Conservation (phyloP, 2,797 vertebrate species). For the Selene dorsalis region DNA sequence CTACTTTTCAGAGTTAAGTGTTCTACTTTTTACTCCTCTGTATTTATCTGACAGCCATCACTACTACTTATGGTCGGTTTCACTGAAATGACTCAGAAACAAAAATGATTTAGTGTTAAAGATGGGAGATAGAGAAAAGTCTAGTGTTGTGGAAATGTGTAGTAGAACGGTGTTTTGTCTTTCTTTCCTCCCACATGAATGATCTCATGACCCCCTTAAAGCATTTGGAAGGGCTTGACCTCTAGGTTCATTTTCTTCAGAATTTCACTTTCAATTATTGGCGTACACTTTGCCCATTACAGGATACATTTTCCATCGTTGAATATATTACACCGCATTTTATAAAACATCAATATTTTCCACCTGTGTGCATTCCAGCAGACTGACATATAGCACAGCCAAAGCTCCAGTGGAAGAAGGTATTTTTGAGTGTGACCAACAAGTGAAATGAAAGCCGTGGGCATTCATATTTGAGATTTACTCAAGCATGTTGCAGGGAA, state of each 20-base stretch:
- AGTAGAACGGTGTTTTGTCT: no score
- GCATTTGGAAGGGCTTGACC: not conserved
- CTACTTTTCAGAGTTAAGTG: not conserved
- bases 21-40: not conserved
- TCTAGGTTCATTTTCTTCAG: not conserved
- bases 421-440: constrained; percentile 55
- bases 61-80: not conserved
- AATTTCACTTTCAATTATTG: no score
- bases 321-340: not conserved
- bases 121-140: no score
- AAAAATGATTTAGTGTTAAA: not conserved
- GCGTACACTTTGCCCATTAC: not conserved
- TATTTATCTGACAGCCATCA: not conserved
- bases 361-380: constrained; percentile 5
- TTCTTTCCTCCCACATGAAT: no score
- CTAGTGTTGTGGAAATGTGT: no score
- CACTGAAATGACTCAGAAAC: not conserved
- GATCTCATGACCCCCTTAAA: no score
- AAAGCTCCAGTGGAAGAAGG: not conserved
- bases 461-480: constrained; percentile 47
- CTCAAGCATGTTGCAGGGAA: constrained; percentile 20
- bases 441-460: constrained; percentile 50
- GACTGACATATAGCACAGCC: not conserved
- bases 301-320: constrained; percentile 3
- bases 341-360: constrained; percentile 14